These are phyloP conservation scores for Pangasius mekongensis DNA, from an alignment of 2,797 vertebrate species.

Conservation along the genomic window DNA sequence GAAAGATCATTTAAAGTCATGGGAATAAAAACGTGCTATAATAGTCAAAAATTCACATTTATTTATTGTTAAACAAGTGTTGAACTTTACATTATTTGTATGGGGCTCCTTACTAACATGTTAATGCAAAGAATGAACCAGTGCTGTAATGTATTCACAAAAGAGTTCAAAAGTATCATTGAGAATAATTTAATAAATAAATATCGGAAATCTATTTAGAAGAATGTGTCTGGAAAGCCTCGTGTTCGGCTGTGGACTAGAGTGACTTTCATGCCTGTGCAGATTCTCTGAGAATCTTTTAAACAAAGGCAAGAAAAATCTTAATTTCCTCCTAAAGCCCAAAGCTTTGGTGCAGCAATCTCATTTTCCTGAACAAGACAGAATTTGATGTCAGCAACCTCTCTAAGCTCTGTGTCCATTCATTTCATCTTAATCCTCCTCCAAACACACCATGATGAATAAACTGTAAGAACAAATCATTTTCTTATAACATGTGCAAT, in stretches of 20 bases:
- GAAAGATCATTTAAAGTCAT: background rate
- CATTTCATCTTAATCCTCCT: conserved; percentile 68
- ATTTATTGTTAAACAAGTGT: conserved; percentile 99
- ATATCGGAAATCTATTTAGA: conserved; percentile 89
- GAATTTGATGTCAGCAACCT: conserved; percentile 79
- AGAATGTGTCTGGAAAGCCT: conserved; percentile 56
- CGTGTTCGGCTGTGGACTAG: conserved; percentile 67
- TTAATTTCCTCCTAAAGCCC: conserved; percentile 72
- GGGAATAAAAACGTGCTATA: conserved; percentile 72
- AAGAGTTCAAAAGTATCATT: conserved; percentile 58
- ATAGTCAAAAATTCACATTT: conserved; percentile 99
- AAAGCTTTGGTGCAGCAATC: conserved; percentile 82
- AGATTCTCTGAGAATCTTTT: conserved; percentile 73
- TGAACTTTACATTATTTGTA: conserved; percentile 99
- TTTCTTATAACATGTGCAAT: conserved; percentile 88
- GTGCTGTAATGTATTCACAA: conserved; percentile 90
- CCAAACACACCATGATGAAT: conserved; percentile 86
- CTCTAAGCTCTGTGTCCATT: conserved; percentile 71
- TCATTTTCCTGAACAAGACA: conserved; percentile 78
- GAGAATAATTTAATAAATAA: conserved; percentile 90
- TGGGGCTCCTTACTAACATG: conserved; percentile 96
- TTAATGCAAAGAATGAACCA: conserved; percentile 92
- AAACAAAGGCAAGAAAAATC: conserved; percentile 84
- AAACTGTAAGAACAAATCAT: conserved; percentile 82
- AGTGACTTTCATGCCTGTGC: conserved; percentile 62